Evolutionary conservation across 2,113 vertebrate species (phyloP).

Genomic region (Tragulus kanchil): DNA sequence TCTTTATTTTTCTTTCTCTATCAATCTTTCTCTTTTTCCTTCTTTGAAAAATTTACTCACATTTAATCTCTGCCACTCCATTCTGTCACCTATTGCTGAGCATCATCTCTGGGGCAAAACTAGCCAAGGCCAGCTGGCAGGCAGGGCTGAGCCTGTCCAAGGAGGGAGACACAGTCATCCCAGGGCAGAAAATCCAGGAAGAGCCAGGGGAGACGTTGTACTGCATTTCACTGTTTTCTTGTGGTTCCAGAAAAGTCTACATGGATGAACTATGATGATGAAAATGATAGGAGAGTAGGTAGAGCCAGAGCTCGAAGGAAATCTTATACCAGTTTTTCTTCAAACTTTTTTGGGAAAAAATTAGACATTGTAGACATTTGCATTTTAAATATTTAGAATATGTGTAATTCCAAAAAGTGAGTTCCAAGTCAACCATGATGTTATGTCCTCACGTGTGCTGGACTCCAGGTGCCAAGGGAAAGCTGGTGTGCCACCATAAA

Average conservation of each 20-base stretch:
- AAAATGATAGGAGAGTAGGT: neutral
- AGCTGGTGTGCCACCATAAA: neutral
- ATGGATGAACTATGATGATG: neutral
- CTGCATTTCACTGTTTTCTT: neutral
- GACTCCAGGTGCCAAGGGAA: neutral
- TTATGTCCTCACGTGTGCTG: neutral
- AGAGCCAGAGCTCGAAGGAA: neutral
- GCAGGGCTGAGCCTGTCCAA: neutral
- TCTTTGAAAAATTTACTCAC: neutral
- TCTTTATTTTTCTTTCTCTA: neutral
- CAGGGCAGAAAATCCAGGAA: neutral
- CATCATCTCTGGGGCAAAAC: neutral
- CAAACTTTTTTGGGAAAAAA: neutral
- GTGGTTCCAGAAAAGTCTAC: neutral
- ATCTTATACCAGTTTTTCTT: neutral
- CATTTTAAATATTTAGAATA: constrained; percentile 15
- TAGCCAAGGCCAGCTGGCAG: neutral
- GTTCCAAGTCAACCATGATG: neutral
- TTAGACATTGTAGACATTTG: neutral
- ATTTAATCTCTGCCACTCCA: neutral
- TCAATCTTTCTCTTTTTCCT: neutral
- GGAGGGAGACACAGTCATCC: neutral
- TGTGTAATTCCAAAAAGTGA: neutral
- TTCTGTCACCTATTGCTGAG: neutral
- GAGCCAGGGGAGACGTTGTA: fast-evolving